Evolutionary conservation across 2,888 invertebrate genomes (phyloP).

Genomic region (Lithosia quadra): DNA sequence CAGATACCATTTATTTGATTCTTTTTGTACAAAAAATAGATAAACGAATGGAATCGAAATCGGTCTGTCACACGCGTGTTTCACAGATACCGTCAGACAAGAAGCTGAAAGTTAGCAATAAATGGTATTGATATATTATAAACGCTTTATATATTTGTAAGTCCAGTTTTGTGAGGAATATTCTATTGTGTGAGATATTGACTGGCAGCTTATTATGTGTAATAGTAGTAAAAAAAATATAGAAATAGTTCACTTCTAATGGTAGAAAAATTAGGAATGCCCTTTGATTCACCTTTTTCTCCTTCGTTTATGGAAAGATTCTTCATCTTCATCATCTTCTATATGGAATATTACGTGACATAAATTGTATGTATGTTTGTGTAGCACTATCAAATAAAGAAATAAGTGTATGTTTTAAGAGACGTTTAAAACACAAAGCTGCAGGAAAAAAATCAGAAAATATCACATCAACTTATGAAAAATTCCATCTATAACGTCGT

Average conservation of each 20-base stretch:
- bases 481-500: not conserved
- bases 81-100: conserved; percentile 4
- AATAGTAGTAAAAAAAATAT: not conserved
- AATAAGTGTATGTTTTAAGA: not conserved
- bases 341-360: no score
- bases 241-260: not conserved
- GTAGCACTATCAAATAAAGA: no score
- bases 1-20: not conserved
- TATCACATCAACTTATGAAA: not conserved
- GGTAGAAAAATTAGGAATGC: no score
- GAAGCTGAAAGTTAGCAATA: conserved; percentile 4
- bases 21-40: not conserved
- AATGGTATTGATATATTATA: conserved; percentile 1
- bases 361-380: no score
- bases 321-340: no score
- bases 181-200: not conserved
- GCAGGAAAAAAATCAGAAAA: not conserved
- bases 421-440: not conserved
- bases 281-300: no score
- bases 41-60: not conserved
- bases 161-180: not conserved
- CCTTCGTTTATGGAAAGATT: no score
- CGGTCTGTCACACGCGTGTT: conserved; percentile 4
- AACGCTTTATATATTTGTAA: not conserved
- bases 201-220: not conserved